A percentile compares a stretch with the other conserved stretches of the same genome.
Conservation (phyloP, 2,888 invertebrate species). For the Euspilapteryx auroguttella region DNA sequence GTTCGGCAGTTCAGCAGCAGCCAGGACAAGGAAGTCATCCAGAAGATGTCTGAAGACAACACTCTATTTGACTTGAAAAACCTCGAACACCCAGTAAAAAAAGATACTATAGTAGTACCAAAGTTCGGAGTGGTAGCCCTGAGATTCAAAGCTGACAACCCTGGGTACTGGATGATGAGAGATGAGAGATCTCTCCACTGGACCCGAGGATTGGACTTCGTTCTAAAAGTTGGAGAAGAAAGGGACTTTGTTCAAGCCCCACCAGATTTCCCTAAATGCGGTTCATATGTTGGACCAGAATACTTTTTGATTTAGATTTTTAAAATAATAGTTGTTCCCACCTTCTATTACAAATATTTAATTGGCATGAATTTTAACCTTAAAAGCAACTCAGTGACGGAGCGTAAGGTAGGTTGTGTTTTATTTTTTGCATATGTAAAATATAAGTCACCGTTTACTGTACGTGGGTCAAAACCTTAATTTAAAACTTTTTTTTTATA, state of each 20-base stretch:
- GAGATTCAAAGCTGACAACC: conserved; percentile 75
- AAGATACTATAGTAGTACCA: conserved; percentile 76
- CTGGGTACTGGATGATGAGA: conserved; percentile 81
- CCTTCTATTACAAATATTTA: no score
- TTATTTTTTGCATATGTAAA: no score
- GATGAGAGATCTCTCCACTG: conserved; percentile 75
- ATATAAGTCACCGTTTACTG: no score
- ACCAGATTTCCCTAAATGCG: conserved; percentile 75
- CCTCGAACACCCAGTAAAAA: conserved; percentile 62
- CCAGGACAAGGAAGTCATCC: conserved; percentile 51
- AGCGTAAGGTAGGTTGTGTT: no score
- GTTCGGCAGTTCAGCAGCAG: conserved; percentile 53
- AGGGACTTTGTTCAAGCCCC: conserved; percentile 69
- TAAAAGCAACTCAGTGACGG: no score
- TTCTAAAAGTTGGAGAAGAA: conserved; percentile 71
- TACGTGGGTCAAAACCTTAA: no score
- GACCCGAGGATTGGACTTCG: conserved; percentile 74
- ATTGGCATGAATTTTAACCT: no score
- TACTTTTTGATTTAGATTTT: conserved; percentile 64
- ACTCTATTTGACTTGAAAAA: conserved; percentile 57
- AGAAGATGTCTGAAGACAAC: conserved; percentile 60
- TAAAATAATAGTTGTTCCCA: not conserved
- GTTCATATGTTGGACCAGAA: conserved; percentile 74
- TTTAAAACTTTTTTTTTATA: no score
- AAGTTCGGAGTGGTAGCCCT: conserved; percentile 70